Conservation (phyloP, 2,797 vertebrate genomes). For the Coluber constrictor region DNA sequence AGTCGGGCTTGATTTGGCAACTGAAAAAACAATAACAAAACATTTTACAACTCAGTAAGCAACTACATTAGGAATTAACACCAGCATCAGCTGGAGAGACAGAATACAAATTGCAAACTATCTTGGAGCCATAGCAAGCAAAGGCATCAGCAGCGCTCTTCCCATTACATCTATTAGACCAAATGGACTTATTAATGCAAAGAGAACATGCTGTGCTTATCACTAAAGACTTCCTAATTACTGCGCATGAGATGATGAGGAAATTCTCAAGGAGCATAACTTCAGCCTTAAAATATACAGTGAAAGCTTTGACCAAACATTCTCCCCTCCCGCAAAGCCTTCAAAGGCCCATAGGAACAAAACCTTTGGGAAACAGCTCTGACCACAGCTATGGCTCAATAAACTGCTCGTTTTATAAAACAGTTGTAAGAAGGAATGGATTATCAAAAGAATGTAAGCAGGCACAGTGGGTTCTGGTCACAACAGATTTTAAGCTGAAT, state of each 20-base stretch:
- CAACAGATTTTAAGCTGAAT: neutral
- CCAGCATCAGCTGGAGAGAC: neutral
- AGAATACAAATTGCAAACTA: fast-evolving
- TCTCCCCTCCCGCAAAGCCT: neutral
- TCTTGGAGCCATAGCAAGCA: neutral
- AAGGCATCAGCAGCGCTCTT: neutral
- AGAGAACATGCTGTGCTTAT: neutral
- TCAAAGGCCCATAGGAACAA: neutral
- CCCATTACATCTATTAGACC: neutral
- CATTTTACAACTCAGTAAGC: neutral
- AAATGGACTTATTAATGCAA: neutral
- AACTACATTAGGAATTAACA: neutral
- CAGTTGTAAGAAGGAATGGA: neutral
- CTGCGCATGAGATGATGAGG: neutral
- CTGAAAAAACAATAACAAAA: neutral
- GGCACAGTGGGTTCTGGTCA: neutral
- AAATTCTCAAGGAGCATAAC: neutral
- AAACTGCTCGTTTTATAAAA: constrained; percentile 13
- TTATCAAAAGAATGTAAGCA: constrained; percentile 20
- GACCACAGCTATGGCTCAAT: neutral
- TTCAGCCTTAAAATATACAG: neutral
- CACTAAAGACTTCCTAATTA: neutral
- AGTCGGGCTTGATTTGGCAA: neutral
- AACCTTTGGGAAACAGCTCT: constrained; percentile 6
- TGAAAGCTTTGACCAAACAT: neutral